These are phyloP conservation scores for Ophion ventricosus DNA, from an alignment of 2,888 invertebrate genomes.

Conservation along the genomic window DNA sequence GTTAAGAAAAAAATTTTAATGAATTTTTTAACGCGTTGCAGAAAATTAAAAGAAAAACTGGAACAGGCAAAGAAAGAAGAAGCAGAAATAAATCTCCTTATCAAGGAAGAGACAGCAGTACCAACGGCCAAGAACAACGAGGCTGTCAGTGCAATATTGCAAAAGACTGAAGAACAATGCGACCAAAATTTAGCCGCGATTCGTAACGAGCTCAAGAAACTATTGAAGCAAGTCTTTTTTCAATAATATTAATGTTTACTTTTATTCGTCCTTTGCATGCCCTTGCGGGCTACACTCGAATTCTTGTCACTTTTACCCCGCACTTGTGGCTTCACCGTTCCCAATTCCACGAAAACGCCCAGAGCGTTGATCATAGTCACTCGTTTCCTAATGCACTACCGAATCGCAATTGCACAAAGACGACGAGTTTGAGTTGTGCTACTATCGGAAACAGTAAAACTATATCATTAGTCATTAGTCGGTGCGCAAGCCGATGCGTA, in stretches of 20 bases:
- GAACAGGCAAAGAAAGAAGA: conserved; percentile 57
- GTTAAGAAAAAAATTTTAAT: neutral
- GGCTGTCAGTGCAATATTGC: conserved; percentile 10
- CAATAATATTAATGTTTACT: neutral
- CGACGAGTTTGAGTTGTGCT: too few species aligned
- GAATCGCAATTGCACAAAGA: too few species aligned
- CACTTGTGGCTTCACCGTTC: too few species aligned
- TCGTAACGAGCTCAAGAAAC: conserved; percentile 56
- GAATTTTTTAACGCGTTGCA: conserved; percentile 9
- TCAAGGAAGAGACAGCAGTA: conserved; percentile 38
- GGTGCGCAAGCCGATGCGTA: too few species aligned
- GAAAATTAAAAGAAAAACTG: conserved; percentile 59
- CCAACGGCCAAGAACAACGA: neutral
- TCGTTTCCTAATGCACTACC: too few species aligned
- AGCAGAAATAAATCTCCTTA: conserved; percentile 53
- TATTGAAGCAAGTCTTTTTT: conserved; percentile 61
- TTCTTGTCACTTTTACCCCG: too few species aligned
- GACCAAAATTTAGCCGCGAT: conserved; percentile 66
- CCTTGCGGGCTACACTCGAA: neutral
- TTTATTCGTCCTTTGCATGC: neutral
- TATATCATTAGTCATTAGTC: too few species aligned
- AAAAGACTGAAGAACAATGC: conserved; percentile 56
- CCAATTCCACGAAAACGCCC: too few species aligned
- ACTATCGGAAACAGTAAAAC: too few species aligned
- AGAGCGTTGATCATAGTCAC: too few species aligned